phyloP scores from a whole-genome alignment of 2,113 vertebrate species.

The Myiopsitta monachus region DNA sequence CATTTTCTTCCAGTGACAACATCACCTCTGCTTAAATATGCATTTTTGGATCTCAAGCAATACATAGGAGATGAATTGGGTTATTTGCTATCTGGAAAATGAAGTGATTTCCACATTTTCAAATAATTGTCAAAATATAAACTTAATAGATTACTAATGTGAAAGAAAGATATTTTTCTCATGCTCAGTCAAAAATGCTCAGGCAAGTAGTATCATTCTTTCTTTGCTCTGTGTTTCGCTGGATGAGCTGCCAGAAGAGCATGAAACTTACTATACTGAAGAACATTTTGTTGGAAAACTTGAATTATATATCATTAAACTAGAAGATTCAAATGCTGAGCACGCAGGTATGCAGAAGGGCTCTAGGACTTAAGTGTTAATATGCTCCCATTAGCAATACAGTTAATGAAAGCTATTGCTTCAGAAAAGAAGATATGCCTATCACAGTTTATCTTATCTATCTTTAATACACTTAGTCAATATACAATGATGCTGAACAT shows the following conservation, averaged over 20 bases:
- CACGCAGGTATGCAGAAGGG: not conserved
- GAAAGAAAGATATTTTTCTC: not conserved
- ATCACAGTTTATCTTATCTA: slow-evolving; percentile 14
- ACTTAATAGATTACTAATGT: not conserved
- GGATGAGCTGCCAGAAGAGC: not conserved
- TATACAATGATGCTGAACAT: slow-evolving; percentile 60
- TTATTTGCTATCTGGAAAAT: not conserved
- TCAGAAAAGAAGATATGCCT: slow-evolving; percentile 19
- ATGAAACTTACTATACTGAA: not conserved
- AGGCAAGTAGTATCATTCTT: not conserved
- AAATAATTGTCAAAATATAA: not conserved
- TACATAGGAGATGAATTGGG: too few relatives aligned
- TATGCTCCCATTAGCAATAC: not conserved
- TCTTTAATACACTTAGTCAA: slow-evolving; percentile 61
- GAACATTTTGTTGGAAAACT: not conserved
- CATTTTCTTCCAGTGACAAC: not conserved
- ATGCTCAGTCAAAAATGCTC: not conserved
- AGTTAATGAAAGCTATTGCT: not conserved
- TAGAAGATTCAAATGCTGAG: not conserved
- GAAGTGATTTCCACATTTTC: not conserved
- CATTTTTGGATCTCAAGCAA: not conserved
- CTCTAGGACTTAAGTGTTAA: not conserved
- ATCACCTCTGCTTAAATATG: not conserved
- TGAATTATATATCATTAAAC: not conserved
- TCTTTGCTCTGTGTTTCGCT: not conserved